Evolutionary conservation across 2,113 vertebrate genomes (phyloP).

Genomic region (Hemiprocne comata): DNA sequence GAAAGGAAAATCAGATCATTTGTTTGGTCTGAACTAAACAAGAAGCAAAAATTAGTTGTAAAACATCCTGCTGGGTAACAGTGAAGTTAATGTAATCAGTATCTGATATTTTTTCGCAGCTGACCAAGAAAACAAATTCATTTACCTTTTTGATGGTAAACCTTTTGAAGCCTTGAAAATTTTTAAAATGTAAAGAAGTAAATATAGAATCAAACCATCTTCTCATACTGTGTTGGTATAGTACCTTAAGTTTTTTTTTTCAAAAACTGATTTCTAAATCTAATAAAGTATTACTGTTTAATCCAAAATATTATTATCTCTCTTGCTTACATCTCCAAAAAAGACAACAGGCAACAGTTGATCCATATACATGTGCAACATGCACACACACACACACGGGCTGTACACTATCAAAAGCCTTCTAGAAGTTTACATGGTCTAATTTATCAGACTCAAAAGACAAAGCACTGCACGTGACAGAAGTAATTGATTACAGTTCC

Average conservation of each 20-base stretch:
- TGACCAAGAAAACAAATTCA: neutral
- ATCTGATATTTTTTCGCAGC: neutral
- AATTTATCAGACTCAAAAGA: neutral
- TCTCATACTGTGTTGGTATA: neutral
- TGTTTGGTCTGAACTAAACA: neutral
- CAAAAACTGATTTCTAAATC: neutral
- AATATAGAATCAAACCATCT: neutral
- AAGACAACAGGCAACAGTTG: neutral
- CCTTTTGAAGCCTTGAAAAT: neutral
- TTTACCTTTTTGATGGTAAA: neutral
- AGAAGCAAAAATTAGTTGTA: neutral
- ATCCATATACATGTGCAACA: neutral
- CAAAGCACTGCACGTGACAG: neutral
- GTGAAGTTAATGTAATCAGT: neutral
- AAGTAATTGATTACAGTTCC: neutral
- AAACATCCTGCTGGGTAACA: neutral
- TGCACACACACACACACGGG: accelerated
- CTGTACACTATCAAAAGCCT: neutral
- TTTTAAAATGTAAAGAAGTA: neutral
- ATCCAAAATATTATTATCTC: neutral
- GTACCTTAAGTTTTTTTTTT: neutral
- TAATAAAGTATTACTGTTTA: neutral
- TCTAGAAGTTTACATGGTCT: neutral
- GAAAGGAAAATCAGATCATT: neutral
- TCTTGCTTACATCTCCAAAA: neutral